phyloP scores from a whole-genome alignment of 2,113 vertebrate genomes.

The Rhinoderma darwinii region DNA sequence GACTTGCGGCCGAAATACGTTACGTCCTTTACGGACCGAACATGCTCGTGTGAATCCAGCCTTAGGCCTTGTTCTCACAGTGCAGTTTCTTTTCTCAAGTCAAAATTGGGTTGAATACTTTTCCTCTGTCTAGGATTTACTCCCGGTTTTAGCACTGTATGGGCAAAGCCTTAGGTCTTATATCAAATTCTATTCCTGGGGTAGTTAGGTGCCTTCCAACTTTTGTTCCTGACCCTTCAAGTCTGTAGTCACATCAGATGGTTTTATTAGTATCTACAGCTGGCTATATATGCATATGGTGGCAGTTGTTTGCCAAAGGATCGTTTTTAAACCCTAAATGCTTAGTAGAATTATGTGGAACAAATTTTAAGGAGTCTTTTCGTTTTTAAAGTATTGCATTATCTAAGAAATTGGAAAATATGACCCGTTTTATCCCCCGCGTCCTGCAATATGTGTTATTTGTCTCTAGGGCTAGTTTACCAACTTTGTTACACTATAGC shows the following conservation, averaged over 20 bases:
- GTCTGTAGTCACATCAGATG: not conserved
- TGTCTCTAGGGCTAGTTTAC: not conserved
- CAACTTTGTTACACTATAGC: not conserved
- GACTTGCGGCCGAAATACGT: no score
- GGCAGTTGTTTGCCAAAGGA: not conserved
- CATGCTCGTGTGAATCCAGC: no score
- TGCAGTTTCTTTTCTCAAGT: not conserved
- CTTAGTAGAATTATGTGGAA: not conserved
- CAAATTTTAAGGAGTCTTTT: not conserved
- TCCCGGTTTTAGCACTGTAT: not conserved
- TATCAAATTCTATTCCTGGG: not conserved
- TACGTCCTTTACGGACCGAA: no score
- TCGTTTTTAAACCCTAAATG: not conserved
- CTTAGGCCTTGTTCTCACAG: not conserved
- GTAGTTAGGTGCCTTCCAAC: not conserved
- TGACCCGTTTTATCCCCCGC: no score
- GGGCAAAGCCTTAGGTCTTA: not conserved
- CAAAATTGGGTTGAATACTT: not conserved
- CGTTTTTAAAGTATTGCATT: not conserved
- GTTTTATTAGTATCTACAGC: not conserved
- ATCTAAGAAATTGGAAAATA: no score
- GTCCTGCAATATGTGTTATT: no score
- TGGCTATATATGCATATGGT: not conserved
- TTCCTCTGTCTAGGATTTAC: not conserved
- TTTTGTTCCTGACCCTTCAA: not conserved